Evolutionary conservation across 2,888 invertebrate genomes (phyloP), one percentile per base, ranked within the genome.

Genomic region (Microdon myrmicae): DNA sequence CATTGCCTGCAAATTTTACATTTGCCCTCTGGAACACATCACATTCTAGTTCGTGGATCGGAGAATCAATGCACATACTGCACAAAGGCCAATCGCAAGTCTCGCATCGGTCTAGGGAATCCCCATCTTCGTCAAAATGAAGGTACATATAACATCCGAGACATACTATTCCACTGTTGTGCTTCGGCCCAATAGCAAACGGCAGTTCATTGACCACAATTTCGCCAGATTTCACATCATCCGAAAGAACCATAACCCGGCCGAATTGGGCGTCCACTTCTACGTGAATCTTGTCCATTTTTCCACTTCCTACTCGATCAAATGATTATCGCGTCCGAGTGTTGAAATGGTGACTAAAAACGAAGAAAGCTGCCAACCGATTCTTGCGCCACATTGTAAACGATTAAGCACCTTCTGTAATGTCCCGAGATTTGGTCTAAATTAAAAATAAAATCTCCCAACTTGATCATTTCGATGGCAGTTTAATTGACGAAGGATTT

Each of bases 141-240:
- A 75, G 58, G 70, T 86, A 86, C 19, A 86, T 81, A 75, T 88
- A 90, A 76, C 92, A 93, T 20, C 88, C 87, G 34, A 92, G 82
- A 73, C 92, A 93, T 6, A 90, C 79, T 3, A 90, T 87, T 3
- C 84, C 83, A 43, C 85, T 83, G 71, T 87, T 87, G 71, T 87
- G 83, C 82, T 92, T 92, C 1, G 92, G 92, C 17, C 92, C 92
- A 67, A 87, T 83, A 5, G 86, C 86, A 71, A 91, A 87, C 1
- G 92, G 90, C 20, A 79, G 74, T 74, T 91, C 92, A 25, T 84
- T 83, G 68, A 91, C 84, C 59, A 92, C 85, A 53, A 88, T 76
- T 70, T 90, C 89, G 1, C 91, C 92, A n/a, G 85, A 79, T 53
- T 83, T 81, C 67, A 92, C 81, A 73, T 86, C 82, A 70, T 86